phyloP scores from a whole-genome alignment of 2,888 invertebrate species.

The Zeuzera pyrina region DNA sequence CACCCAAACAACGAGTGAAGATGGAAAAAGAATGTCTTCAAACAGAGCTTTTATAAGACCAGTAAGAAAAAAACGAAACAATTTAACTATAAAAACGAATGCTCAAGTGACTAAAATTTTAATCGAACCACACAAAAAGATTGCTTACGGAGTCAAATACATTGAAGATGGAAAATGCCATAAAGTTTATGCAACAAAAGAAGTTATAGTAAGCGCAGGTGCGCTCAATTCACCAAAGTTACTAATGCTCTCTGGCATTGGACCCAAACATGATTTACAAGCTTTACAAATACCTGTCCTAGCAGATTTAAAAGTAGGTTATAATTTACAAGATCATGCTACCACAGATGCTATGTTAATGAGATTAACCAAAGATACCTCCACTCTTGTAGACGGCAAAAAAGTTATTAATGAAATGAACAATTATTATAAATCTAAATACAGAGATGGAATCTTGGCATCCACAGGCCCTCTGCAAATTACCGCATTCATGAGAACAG shows the following conservation, averaged over 20 bases:
- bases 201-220: slow-evolving; percentile 75
- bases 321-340: slow-evolving; percentile 82
- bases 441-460: slow-evolving; percentile 52
- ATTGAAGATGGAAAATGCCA: slow-evolving; percentile 25
- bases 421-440: slow-evolving; percentile 37
- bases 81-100: slow-evolving; percentile 58
- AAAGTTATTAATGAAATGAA: slow-evolving; percentile 44
- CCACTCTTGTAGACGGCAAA: slow-evolving; percentile 45
- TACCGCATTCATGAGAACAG: slow-evolving; percentile 72
- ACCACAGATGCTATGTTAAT: slow-evolving; percentile 68
- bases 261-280: slow-evolving; percentile 64
- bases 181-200: slow-evolving; percentile 56
- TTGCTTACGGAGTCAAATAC: slow-evolving; percentile 40
- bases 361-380: slow-evolving; percentile 62
- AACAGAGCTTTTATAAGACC: slow-evolving; percentile 77
- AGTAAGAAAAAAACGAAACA: slow-evolving; percentile 62
- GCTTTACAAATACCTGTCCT: slow-evolving; percentile 63
- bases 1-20: slow-evolving; percentile 71
- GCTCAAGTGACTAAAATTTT: slow-evolving; percentile 70
- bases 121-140: slow-evolving; percentile 47
- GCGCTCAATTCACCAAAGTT: slow-evolving; percentile 74
- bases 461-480: slow-evolving; percentile 70
- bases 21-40: slow-evolving; percentile 74
- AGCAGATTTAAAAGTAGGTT: slow-evolving; percentile 78
- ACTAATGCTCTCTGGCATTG: slow-evolving; percentile 77